Evolutionary conservation across 2,888 invertebrate species (phyloP).

Genomic region (Serrognathus titanus): DNA sequence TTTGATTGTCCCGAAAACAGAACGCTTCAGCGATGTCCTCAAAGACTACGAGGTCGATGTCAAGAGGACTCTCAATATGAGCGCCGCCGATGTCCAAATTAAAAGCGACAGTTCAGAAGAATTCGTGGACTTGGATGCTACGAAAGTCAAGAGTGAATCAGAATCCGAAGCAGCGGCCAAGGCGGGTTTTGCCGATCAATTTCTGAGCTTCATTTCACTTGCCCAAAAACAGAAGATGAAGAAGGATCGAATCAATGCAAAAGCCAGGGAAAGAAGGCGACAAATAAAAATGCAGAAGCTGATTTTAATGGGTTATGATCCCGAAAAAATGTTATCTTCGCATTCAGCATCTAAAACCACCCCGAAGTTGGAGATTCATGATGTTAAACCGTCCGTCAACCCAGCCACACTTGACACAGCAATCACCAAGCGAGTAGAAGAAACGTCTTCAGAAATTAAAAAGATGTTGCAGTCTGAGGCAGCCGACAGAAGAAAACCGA

Average conservation of each 20-base stretch:
- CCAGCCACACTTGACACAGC: not conserved
- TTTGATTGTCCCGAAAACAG: conserved; percentile 15
- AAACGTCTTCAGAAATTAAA: conserved; percentile 8
- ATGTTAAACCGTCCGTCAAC: not conserved
- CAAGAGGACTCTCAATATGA: conserved; percentile 12
- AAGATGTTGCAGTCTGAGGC: conserved; percentile 3
- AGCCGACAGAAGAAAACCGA: not conserved
- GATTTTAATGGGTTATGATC: too few species aligned
- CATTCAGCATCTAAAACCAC: too few species aligned
- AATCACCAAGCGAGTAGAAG: conserved; percentile 5
- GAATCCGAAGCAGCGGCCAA: not conserved
- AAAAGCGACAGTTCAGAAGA: not conserved
- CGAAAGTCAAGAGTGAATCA: not conserved
- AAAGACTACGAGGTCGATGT: conserved; percentile 17
- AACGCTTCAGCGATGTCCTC: conserved; percentile 13
- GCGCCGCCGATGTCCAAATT: not conserved
- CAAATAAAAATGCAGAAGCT: too few species aligned
- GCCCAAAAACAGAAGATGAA: conserved; percentile 4
- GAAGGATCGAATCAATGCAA: not conserved
- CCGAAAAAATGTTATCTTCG: too few species aligned
- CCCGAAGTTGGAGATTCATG: not conserved
- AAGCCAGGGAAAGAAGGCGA: too few species aligned
- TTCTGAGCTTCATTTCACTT: conserved; percentile 12
- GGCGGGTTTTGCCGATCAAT: conserved; percentile 6
- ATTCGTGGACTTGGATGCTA: not conserved